Evolutionary conservation across 2,113 vertebrate genomes (phyloP).

Genomic region (Myrmecophaga tridactyla): DNA sequence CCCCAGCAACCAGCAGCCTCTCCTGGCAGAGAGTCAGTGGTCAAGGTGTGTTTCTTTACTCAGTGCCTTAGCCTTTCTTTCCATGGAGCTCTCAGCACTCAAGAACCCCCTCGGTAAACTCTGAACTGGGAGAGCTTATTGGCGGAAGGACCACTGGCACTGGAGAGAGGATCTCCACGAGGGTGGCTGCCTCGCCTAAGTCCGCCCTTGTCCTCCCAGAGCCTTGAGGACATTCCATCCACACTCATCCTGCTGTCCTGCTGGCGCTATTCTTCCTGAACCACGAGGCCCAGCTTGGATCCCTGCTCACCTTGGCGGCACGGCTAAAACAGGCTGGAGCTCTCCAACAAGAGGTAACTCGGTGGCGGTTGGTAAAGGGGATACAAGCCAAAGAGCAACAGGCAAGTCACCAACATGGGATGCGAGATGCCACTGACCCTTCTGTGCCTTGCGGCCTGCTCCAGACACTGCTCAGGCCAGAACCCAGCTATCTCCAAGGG

Average conservation of each 20-base stretch:
- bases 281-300: not conserved
- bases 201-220: not conserved
- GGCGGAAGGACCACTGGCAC: not conserved
- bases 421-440: not conserved
- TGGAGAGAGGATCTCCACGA: not conserved
- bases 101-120: not conserved
- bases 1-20: not conserved
- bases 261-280: not conserved
- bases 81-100: not conserved
- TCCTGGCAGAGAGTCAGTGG: not conserved
- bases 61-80: not conserved
- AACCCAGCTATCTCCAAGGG: not conserved
- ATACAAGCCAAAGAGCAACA: not conserved
- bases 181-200: too few species aligned
- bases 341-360: not conserved
- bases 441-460: not conserved
- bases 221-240: not conserved
- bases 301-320: not conserved
- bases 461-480: not conserved
- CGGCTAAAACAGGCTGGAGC: not conserved
- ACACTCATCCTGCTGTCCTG: not conserved
- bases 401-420: not conserved
- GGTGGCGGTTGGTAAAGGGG: too few species aligned
- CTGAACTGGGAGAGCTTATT: not conserved
- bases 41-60: not conserved